phyloP scores from a whole-genome alignment of 1,140 invertebrate genomes.

The Aphaenogaster floridana region DNA sequence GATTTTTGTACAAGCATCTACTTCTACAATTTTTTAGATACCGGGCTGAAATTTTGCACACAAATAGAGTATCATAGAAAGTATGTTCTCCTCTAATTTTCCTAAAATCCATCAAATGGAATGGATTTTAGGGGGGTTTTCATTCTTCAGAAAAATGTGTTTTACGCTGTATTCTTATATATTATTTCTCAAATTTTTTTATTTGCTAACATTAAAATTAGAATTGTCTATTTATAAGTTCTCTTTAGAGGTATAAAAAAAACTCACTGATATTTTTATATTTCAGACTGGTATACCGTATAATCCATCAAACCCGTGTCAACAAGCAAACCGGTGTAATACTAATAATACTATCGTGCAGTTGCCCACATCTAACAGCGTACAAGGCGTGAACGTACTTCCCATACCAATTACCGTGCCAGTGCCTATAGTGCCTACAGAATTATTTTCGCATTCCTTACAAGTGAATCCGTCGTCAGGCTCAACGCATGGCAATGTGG shows the following conservation, averaged over 20 bases:
- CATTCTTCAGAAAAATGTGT: too few species aligned
- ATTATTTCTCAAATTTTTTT: background rate
- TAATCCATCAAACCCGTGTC: conserved; percentile 79
- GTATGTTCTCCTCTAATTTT: too few species aligned
- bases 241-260: background rate
- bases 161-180: background rate
- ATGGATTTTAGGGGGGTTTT: too few species aligned
- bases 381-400: conserved; percentile 80
- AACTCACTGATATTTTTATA: conserved; percentile 13
- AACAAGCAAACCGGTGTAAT: conserved; percentile 75
- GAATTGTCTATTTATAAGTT: background rate
- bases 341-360: conserved; percentile 79
- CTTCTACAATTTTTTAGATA: too few species aligned
- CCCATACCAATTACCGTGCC: conserved; percentile 81
- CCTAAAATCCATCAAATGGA: too few species aligned
- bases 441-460: conserved; percentile 81
- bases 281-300: conserved; percentile 82
- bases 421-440: conserved; percentile 81
- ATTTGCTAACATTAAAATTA: background rate
- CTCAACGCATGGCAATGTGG: conserved; percentile 73
- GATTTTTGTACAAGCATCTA: too few species aligned
- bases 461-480: conserved; percentile 70
- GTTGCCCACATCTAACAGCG: conserved; percentile 71
- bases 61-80: too few species aligned
- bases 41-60: too few species aligned